Percentiles rank a stretch among this genome's conserved stretches.
These are phyloP conservation scores for Agelaius phoeniceus DNA, from an alignment of 2,113 vertebrate species.

Conservation along the genomic window DNA sequence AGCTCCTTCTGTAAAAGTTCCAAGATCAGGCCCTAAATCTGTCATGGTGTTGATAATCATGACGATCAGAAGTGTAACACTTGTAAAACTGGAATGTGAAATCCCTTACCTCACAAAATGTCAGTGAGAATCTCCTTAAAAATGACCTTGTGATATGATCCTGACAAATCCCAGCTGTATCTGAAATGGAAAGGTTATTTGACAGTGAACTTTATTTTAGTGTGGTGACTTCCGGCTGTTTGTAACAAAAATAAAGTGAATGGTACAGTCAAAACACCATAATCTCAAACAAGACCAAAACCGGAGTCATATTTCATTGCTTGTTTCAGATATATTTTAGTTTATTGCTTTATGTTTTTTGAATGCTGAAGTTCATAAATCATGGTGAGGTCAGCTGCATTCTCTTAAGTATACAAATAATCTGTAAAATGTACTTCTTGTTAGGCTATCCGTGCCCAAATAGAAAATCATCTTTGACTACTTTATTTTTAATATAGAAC, in stretches of 20 bases:
- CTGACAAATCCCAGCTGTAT: conserved; percentile 17
- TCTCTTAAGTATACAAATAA: background rate
- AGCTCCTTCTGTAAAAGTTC: conserved; percentile 7
- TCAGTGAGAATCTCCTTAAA: conserved; percentile 34
- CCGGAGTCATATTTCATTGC: background rate
- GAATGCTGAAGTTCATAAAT: background rate
- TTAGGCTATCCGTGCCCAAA: background rate
- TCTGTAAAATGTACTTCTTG: background rate
- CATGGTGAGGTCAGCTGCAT: background rate
- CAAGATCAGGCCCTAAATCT: conserved; percentile 19
- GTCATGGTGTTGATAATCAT: background rate
- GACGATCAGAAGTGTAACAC: background rate
- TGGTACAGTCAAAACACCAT: background rate
- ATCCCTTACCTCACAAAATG: conserved; percentile 45
- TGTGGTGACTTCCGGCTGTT: background rate
- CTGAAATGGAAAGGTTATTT: conserved; percentile 19
- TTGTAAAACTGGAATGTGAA: conserved; percentile 28
- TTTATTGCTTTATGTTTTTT: background rate
- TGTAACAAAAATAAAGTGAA: conserved; percentile 13
- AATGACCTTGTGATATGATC: conserved; percentile 30
- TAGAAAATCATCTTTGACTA: background rate
- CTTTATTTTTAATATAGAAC: background rate
- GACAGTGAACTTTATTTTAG: background rate
- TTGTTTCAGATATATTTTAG: background rate
- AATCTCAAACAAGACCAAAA: background rate